Evolutionary conservation across 2,113 vertebrate genomes (phyloP), one percentile per base, ranked within the genome.

Genomic region (Mormoops blainvillei): DNA sequence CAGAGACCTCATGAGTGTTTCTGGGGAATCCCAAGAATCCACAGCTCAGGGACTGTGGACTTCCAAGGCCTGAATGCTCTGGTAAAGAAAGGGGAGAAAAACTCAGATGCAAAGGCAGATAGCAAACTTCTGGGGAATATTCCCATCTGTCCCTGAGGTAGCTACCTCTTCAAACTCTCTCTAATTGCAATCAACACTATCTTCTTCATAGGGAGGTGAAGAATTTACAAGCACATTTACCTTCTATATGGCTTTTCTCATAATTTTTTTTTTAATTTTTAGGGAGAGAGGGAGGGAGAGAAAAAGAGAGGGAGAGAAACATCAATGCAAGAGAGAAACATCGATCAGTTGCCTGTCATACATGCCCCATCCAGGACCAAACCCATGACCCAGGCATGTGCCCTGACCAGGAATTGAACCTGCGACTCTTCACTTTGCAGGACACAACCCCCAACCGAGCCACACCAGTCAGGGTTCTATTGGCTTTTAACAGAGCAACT

Each of bases 401-500:
- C 61, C 61, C 61, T 63, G 61, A 63, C 61, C 61, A 63, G 61
- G 61, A 63, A 63, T 63, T 24, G 13, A 63, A 63, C 12, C 61
- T 31, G 28, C 4, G 5, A 63, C 28, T 15, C 61, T 63, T 63
- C 28, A 31, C 61, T 63, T 63, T 63, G 61, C 28, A 14, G 61
- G 28, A 26, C 13, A 26, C 13, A 1, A 31, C 61, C 61, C 61
- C 28, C 13, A 3, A 28, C 61, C 26, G 26, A 63, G 26, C 58
- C 58, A 28, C 28, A 61, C 31, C 5, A 11, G 13, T 9, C 28
- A 31, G 61, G 26, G 61, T 28, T 63, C 61, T 63, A 63, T 12
- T 89, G 48, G 36, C 41, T 91, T 95, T 93, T 38, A 93, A 82
- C 50, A 81, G 26, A 81, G 73, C 68, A 83, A 85, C 41, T 83